phyloP scores from a whole-genome alignment of 2,113 vertebrate species.

The Cardinalis cardinalis region DNA sequence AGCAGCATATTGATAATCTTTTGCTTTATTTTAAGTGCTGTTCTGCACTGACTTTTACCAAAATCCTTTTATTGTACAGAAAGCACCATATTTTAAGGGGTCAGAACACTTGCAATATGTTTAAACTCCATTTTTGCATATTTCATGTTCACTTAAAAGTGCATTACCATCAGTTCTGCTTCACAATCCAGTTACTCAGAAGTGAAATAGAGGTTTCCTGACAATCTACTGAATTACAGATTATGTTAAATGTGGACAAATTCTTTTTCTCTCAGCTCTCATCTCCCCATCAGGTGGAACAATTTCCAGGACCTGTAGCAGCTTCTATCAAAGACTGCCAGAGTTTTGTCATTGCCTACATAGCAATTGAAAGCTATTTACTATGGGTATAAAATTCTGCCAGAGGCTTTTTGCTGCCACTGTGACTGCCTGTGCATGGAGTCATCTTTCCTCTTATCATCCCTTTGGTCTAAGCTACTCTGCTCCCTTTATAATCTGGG shows the following conservation, averaged over 20 bases:
- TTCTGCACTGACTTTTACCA: not conserved
- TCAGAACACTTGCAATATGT: not conserved
- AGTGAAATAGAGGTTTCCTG: not conserved
- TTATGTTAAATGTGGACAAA: not conserved
- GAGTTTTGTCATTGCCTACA: not conserved
- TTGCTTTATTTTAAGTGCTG: slow-evolving; percentile 11
- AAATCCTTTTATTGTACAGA: not conserved
- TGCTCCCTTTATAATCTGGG: not conserved
- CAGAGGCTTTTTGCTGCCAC: not conserved
- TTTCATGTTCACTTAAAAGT: slow-evolving; percentile 20
- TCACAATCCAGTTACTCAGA: not conserved
- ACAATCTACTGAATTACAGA: not conserved
- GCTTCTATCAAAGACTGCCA: not conserved
- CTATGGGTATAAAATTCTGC: not conserved
- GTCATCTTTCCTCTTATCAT: not conserved
- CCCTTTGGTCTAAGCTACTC: not conserved
- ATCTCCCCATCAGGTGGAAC: not conserved
- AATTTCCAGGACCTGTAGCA: not conserved
- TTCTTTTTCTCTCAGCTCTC: not conserved
- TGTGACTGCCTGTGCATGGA: not conserved
- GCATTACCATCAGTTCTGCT: not conserved
- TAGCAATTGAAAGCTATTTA: not conserved
- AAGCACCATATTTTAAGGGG: slow-evolving; percentile 6
- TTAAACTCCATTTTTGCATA: slow-evolving; percentile 17
- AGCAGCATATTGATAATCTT: not conserved